Conservation (phyloP, 2,888 invertebrate species). For the Byasa hedistus region DNA sequence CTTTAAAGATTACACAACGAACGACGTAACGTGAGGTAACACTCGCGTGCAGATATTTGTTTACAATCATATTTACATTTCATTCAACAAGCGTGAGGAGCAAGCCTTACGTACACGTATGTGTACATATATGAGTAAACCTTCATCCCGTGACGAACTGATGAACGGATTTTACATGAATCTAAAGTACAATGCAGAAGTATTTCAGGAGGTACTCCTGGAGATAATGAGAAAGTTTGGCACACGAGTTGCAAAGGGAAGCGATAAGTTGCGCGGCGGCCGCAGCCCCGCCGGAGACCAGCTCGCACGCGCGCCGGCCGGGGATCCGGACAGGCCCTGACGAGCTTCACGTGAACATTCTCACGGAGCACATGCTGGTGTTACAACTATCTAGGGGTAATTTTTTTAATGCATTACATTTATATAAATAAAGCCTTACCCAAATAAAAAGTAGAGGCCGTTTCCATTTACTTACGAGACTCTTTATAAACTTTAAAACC, state of each 20-base stretch:
- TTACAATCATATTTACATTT: conserved; percentile 63
- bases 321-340: too few species aligned
- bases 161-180: neutral
- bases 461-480: too few species aligned
- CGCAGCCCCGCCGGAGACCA: conserved; percentile 16
- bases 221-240: conserved; percentile 48
- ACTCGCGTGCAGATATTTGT: conserved; percentile 47
- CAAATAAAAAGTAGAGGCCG: too few species aligned
- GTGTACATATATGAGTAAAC: too few species aligned
- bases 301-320: conserved; percentile 4
- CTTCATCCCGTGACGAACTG: too few species aligned
- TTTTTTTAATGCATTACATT: too few species aligned
- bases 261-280: conserved; percentile 44
- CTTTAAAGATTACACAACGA: conserved; percentile 53
- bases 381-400: too few species aligned
- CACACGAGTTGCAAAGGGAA: conserved; percentile 47
- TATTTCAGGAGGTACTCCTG: conserved; percentile 18
- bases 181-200: conserved; percentile 22
- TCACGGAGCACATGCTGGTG: too few species aligned
- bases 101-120: conserved; percentile 49
- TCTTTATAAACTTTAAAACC: neutral
- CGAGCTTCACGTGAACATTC: too few species aligned
- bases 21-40: conserved; percentile 55
- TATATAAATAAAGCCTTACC: too few species aligned
- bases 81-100: conserved; percentile 69